Evolutionary conservation across 1,140 invertebrate species (phyloP), one percentile per base, ranked within the genome.

Genomic region (Drosophila quadrilineata): DNA sequence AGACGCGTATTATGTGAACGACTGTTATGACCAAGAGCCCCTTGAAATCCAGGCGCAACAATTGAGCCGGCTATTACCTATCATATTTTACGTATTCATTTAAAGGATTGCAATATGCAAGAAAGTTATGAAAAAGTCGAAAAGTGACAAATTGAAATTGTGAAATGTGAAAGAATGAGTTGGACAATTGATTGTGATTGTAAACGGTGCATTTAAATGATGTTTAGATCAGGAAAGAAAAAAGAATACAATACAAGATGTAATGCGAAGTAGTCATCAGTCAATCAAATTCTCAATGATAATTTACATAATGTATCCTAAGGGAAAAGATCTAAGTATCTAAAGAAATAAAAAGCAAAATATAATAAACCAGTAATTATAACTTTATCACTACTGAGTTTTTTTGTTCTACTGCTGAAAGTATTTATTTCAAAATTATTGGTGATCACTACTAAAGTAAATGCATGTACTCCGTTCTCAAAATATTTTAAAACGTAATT

Each of bases 31-130:
- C 87, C 70, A 31, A 89, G 43, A 14, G 87, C 87, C 21, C 87
- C 75, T 48, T 82, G 64, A 75, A 89, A 89, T 71, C 87, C 87
- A 35, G 87, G 87, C 31, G 87, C 87, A 14, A 87, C 76, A 58
- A 89, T 88, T n/a, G 87, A 88, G 49, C 87, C 87, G 57, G 87
- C 84, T 41, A 89, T 88, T 66, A 89, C 72, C 87, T 88, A 71
- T 28, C 64, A 48, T 56, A 60, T 50, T 36, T 38, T 31, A 35
- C 33, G 35, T n/a, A 16, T 46, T 36, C 31, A 40, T 63, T 56
- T 45, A 59, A 58, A 12, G 48, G 36, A 49, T 41, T 45, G 24
- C 43, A 22, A 60, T 26, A 41, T 43, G 52, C 28, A 10, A 22
- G 22, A 35, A 50, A 31, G 19, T 2, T 9, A n/a, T n/a, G n/a